These are phyloP conservation scores for Chaetodon auriga DNA, from an alignment of 2,113 vertebrate species.

Conservation along the genomic window DNA sequence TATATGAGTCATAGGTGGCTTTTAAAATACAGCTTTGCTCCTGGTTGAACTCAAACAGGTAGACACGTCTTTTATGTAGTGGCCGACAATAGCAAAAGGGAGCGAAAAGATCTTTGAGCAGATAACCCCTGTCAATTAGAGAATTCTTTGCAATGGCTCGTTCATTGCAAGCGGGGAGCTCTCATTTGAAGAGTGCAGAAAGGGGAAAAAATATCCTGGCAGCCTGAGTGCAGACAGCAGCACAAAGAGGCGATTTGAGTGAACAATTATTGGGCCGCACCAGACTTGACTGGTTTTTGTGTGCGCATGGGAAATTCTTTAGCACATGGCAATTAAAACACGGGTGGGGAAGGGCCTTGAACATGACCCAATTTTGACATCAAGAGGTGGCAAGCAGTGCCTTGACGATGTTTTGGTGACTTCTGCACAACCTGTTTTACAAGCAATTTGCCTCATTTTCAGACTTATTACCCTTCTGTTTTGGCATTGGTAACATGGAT, in stretches of 20 bases:
- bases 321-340: slow-evolving; percentile 77
- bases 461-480: slow-evolving; percentile 41
- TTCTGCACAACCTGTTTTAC: slow-evolving; percentile 56
- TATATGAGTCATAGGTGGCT: slow-evolving; percentile 32
- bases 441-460: slow-evolving; percentile 40
- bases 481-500: slow-evolving; percentile 5
- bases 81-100: neutral
- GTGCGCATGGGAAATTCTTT: slow-evolving; percentile 75
- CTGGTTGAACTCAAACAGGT: slow-evolving; percentile 21
- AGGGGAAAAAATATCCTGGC: slow-evolving; percentile 31
- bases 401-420: slow-evolving; percentile 48
- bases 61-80: slow-evolving; percentile 23
- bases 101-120: slow-evolving; percentile 10
- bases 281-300: slow-evolving; percentile 72
- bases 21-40: slow-evolving; percentile 47
- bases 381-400: slow-evolving; percentile 50
- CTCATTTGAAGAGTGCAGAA: slow-evolving; percentile 53
- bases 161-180: slow-evolving; percentile 24
- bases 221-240: slow-evolving; percentile 64
- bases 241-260: slow-evolving; percentile 77
- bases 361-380: slow-evolving; percentile 75
- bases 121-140: slow-evolving; percentile 41
- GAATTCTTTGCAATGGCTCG: slow-evolving; percentile 15
- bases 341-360: slow-evolving; percentile 62
- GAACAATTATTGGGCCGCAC: slow-evolving; percentile 76